Base-by-base conservation (phyloP, 2,113 vertebrate genomes). In the Emydocephalus ijimae region DNA sequence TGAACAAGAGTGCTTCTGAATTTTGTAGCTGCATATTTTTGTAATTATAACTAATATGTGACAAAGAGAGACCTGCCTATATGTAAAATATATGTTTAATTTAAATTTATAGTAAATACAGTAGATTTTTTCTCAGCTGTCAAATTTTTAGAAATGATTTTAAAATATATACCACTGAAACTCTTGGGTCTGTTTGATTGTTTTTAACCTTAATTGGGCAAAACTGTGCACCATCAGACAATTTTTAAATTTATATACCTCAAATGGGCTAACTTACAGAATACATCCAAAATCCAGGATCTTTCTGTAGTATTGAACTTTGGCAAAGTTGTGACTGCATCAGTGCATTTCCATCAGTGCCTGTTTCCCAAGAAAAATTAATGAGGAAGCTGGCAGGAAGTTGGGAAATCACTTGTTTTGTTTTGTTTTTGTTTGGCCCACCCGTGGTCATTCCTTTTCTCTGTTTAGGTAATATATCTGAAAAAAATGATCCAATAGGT, bases 1-100 rank as follows among this genome's bases (percentile, higher is more conserved):
- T n/a, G 69, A 55, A 93, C 92, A 90, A 69, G 89, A 94, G 11
- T 61, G 6, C 11, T 93, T 50, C 29, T 89, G 81, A 57, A 92
- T n/a, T 52, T 59, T 52, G 4, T 24, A 88, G 34, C 21, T 54
- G 45, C 29, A 54, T 59, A 91, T 21, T 43, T 23, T 18, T 69
- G 23, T 69, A 69, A 69, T 52, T 90, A 9, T 29, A 69, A 64
- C 59, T 69, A 52, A 26, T 45, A 3, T 54, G 39, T 29, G 69
- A 11, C 43, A 14, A 23, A 50, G 43, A 11, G 15, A 39, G n/a
- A 43, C 4, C 10, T 15, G 24, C 26, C 48, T 87, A 2, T 2
- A 15, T 29, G 23, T 87, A 29, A n/a, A 52, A 26, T 87, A 50
- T 12, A 48, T 18, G 18, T 43, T 8, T 39, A 21, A 81, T 81